Evolutionary conservation across 2,797 vertebrate genomes (phyloP).

Genomic region (Rhodeus uyekii): DNA sequence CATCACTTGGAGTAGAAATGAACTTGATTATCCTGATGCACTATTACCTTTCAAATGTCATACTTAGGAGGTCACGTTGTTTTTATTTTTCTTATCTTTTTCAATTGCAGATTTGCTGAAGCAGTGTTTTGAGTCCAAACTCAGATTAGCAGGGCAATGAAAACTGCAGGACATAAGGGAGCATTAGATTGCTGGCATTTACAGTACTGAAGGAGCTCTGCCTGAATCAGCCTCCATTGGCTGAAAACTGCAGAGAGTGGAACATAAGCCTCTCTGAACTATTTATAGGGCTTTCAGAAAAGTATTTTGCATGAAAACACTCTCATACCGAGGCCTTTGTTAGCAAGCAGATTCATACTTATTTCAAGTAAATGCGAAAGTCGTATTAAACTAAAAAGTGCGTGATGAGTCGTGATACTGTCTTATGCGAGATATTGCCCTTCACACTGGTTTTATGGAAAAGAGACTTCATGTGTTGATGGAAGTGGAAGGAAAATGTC

Average conservation of each 20-base stretch:
- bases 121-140: constrained; percentile 73
- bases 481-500: constrained; percentile 60
- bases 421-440: constrained; percentile 30
- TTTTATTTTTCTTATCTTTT: neutral
- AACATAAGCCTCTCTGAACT: constrained; percentile 23
- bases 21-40: constrained; percentile 10
- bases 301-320: constrained; percentile 29
- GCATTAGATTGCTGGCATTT: constrained; percentile 51
- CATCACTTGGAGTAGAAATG: constrained; percentile 22
- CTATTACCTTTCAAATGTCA: neutral
- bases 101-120: constrained; percentile 47
- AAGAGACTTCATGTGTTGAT: constrained; percentile 37
- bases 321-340: constrained; percentile 42
- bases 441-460: constrained; percentile 47
- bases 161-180: constrained; percentile 41
- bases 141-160: constrained; percentile 64
- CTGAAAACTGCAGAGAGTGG: constrained; percentile 25
- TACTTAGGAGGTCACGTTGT: neutral
- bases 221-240: constrained; percentile 32
- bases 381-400: constrained; percentile 54
- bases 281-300: constrained; percentile 41
- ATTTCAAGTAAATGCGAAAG: constrained; percentile 63
- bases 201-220: constrained; percentile 32
- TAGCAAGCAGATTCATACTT: constrained; percentile 66
- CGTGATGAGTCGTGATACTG: constrained; percentile 48